These are phyloP conservation scores for Chrysopilus asiliformis DNA, from an alignment of 2,888 invertebrate genomes.

Conservation along the genomic window DNA sequence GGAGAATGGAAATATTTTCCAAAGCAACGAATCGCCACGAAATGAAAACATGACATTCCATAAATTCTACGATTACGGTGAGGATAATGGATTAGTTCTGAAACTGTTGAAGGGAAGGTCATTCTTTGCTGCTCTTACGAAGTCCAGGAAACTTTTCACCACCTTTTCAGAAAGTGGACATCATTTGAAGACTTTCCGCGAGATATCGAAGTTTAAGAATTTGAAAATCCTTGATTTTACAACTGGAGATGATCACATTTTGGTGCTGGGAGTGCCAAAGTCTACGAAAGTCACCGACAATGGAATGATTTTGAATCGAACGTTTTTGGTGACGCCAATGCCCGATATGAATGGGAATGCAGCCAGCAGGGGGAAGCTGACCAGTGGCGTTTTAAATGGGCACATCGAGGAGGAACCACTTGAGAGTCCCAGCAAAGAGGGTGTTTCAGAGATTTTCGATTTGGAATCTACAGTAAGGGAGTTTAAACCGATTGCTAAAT, in stretches of 20 bases:
- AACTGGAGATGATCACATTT: constrained; percentile 30
- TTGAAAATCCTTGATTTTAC: constrained; percentile 29
- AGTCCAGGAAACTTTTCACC: constrained; percentile 32
- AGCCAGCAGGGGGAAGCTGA: no score
- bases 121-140: constrained; percentile 31
- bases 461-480: no score
- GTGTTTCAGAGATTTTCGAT: no score
- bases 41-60: constrained; percentile 32
- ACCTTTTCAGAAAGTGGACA: constrained; percentile 36
- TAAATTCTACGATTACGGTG: constrained; percentile 33
- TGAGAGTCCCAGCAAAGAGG: no score
- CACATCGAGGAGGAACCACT: no score
- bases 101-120: constrained; percentile 31
- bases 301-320: constrained; percentile 1
- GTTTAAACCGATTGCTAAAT: no score
- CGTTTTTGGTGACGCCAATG: neutral
- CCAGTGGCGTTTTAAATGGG: no score
- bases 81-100: constrained; percentile 33
- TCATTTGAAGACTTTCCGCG: constrained; percentile 33
- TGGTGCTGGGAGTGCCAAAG: constrained; percentile 31
- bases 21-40: constrained; percentile 29
- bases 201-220: constrained; percentile 35
- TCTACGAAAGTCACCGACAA: constrained; percentile 15
- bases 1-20: constrained; percentile 30
- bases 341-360: neutral